Percentiles rank a stretch among this genome's conserved stretches.
These are phyloP conservation scores for Rhagium mordax DNA, from an alignment of 2,888 invertebrate species.

Conservation along the genomic window DNA sequence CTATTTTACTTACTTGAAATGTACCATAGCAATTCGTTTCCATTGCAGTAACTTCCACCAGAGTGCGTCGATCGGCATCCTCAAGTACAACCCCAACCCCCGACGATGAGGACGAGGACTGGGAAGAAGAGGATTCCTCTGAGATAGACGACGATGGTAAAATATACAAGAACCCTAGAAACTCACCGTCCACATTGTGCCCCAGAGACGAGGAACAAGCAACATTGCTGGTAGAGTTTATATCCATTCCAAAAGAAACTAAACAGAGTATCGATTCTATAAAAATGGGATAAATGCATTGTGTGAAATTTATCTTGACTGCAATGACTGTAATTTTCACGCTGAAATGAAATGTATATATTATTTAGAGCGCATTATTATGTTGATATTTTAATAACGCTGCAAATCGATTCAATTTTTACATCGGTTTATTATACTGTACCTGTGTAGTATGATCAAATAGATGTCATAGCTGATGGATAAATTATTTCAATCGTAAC, in stretches of 20 bases:
- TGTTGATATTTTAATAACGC: neutral
- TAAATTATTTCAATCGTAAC: too few species aligned
- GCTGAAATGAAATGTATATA: neutral
- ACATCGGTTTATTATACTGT: too few species aligned
- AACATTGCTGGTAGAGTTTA: conserved; percentile 76
- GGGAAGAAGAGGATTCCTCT: conserved; percentile 69
- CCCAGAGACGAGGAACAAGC: conserved; percentile 91
- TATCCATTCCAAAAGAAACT: neutral
- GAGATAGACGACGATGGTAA: conserved; percentile 86
- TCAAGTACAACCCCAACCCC: conserved; percentile 70
- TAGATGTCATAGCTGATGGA: too few species aligned
- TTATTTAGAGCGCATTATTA: neutral
- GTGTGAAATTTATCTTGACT: neutral
- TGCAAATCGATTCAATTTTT: neutral
- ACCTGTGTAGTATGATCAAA: too few species aligned
- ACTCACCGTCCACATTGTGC: conserved; percentile 89
- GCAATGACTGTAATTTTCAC: neutral
- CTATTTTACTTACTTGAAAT: too few species aligned
- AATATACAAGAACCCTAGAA: conserved; percentile 90
- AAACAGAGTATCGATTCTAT: conserved; percentile 5
- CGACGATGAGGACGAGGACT: conserved; percentile 72
- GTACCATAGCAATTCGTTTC: too few species aligned
- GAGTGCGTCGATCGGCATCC: conserved; percentile 30
- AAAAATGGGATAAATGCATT: conserved; percentile 5
- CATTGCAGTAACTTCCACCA: conserved; percentile 29